A percentile compares a stretch with the other conserved stretches of the same genome.
phyloP scores from a whole-genome alignment of 2,113 vertebrate species.

The Corvus moneduloides region DNA sequence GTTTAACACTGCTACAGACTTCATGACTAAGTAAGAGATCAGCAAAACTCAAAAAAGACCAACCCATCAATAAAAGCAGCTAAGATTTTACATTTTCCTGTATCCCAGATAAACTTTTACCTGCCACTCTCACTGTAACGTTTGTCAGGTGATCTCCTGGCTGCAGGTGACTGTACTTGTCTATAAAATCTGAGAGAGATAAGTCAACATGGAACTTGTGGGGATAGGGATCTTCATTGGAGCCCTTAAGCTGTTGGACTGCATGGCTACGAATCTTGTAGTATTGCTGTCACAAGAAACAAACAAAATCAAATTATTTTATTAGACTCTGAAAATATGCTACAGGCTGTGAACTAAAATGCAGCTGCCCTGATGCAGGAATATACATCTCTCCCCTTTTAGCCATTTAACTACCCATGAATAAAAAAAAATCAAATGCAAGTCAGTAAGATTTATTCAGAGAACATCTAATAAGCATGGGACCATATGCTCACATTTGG shows the following conservation, averaged over 20 bases:
- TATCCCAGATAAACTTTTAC: slow-evolving; percentile 64
- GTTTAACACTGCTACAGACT: not conserved
- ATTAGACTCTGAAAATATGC: not conserved
- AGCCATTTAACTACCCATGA: not conserved
- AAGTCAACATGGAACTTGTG: slow-evolving; percentile 93
- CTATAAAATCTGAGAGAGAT: slow-evolving; percentile 90
- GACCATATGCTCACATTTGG: slow-evolving; percentile 83
- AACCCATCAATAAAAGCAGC: not conserved
- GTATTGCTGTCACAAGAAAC: slow-evolving; percentile 85
- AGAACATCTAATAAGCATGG: not conserved
- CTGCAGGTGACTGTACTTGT: slow-evolving; percentile 85
- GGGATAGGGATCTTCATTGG: slow-evolving; percentile 90
- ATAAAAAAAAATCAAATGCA: not conserved
- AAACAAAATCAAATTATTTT: not conserved
- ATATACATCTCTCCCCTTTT: not conserved
- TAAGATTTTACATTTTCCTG: not conserved
- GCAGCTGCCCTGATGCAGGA: not conserved
- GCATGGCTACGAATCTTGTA: slow-evolving; percentile 94
- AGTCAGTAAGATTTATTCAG: not conserved
- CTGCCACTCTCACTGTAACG: slow-evolving; percentile 82
- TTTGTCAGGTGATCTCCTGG: slow-evolving; percentile 88
- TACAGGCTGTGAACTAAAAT: not conserved
- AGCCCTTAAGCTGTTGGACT: slow-evolving; percentile 87
- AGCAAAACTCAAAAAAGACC: not conserved
- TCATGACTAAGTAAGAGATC: not conserved